phyloP scores from a whole-genome alignment of 2,797 vertebrate species.

The Mus minutoides region DNA sequence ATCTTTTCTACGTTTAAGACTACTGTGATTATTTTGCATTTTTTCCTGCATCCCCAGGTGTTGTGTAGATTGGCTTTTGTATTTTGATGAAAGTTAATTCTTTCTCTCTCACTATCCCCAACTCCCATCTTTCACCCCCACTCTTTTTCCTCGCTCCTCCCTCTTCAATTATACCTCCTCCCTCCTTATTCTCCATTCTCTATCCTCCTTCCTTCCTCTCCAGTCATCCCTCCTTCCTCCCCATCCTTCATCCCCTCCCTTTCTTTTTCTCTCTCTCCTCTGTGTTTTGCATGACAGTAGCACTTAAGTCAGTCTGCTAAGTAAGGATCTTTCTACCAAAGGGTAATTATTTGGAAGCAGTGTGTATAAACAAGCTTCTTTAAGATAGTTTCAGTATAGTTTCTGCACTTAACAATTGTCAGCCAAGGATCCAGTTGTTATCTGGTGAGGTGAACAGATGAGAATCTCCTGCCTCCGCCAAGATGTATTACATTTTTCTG shows the following conservation, averaged over 20 bases:
- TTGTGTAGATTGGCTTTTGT: slow-evolving; percentile 6
- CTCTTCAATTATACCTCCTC: too few species aligned
- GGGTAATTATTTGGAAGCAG: not conserved
- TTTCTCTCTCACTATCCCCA: not conserved
- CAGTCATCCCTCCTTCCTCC: too few species aligned
- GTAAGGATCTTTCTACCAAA: slow-evolving; percentile 44
- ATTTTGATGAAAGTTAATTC: not conserved
- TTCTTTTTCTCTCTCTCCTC: not conserved
- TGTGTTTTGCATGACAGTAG: slow-evolving; percentile 19
- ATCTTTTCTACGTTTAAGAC: not conserved
- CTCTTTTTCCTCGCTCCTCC: not conserved
- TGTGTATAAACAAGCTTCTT: slow-evolving; percentile 39
- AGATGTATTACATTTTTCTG: slow-evolving; percentile 56
- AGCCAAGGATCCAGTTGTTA: slow-evolving; percentile 47
- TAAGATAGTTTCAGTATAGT: slow-evolving; percentile 55
- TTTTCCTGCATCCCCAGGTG: not conserved
- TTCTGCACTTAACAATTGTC: slow-evolving; percentile 5
- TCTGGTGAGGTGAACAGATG: slow-evolving; percentile 61
- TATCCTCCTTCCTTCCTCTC: not conserved
- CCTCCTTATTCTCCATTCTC: not conserved
- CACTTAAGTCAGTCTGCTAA: slow-evolving; percentile 52
- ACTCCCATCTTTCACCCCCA: not conserved
- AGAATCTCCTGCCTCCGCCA: not conserved
- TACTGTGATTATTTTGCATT: not conserved
- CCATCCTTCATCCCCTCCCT: not conserved